These are phyloP conservation scores for Mythimna lalbum DNA, from an alignment of 2,888 invertebrate genomes.

Conservation along the genomic window DNA sequence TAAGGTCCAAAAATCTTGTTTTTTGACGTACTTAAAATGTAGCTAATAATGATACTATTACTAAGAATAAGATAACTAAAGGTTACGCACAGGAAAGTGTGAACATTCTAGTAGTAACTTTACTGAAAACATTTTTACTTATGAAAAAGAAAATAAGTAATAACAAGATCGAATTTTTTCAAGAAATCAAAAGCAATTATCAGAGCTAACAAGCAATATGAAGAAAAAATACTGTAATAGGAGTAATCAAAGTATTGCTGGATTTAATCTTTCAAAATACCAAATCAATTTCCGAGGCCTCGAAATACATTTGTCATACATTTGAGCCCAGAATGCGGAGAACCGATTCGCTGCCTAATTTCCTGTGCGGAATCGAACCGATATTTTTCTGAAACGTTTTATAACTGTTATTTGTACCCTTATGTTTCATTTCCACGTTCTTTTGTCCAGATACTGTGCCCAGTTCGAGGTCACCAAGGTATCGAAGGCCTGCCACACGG, in stretches of 20 bases:
- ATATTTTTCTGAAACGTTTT: conserved; percentile 38
- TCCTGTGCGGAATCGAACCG: conserved; percentile 47
- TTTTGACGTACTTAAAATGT: background rate
- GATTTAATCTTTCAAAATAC: conserved; percentile 9
- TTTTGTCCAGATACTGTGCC: conserved; percentile 94
- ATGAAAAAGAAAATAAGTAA: background rate
- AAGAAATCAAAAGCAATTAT: background rate
- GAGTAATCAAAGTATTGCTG: background rate
- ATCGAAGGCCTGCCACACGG: conserved; percentile 95
- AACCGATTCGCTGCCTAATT: conserved; percentile 48
- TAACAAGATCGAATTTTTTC: background rate
- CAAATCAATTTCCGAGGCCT: conserved; percentile 32
- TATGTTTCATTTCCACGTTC: conserved; percentile 68
- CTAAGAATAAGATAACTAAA: background rate
- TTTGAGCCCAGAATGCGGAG: conserved; percentile 14
- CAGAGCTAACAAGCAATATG: too few relatives aligned
- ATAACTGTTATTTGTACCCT: conserved; percentile 45
- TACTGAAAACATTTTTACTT: background rate
- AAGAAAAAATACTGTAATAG: background rate
- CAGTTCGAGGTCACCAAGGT: conserved; percentile 96
- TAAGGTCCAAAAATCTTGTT: background rate
- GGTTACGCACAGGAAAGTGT: background rate
- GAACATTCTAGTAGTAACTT: background rate
- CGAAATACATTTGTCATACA: conserved; percentile 15
- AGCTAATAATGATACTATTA: background rate